Conservation (phyloP, 2,797 vertebrate species). For the Brachymystax lenok region DNA sequence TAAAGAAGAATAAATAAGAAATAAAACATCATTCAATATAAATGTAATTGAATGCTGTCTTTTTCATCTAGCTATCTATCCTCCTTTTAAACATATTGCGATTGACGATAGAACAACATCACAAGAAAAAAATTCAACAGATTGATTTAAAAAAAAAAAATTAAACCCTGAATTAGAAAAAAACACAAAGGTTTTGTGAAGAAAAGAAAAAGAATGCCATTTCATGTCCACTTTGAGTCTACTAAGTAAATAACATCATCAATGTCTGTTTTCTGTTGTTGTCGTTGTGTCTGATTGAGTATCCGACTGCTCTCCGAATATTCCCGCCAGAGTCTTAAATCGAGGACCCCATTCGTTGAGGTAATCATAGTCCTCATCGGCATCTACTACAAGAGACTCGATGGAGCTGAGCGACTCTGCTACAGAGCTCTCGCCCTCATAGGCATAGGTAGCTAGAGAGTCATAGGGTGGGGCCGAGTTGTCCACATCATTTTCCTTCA, state of each 20-base stretch:
- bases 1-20: conserved; percentile 55
- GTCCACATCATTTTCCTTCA: conserved; percentile 89
- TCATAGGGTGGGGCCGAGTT: conserved; percentile 91
- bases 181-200: conserved; percentile 36
- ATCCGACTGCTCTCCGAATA: conserved; percentile 89
- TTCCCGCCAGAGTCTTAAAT: conserved; percentile 94
- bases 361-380: conserved; percentile 92
- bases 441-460: conserved; percentile 94
- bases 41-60: conserved; percentile 53
- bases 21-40: conserved; percentile 54
- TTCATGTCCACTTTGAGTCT: conserved; percentile 30
- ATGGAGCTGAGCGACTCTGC: conserved; percentile 96
- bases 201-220: conserved; percentile 39
- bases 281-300: conserved; percentile 68
- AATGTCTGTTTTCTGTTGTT: conserved; percentile 65
- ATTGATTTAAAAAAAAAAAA: conserved; percentile 21
- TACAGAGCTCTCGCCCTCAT: conserved; percentile 91
- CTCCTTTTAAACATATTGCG: conserved; percentile 57
- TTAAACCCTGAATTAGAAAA: conserved; percentile 36
- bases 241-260: conserved; percentile 19
- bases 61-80: conserved; percentile 38
- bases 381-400: conserved; percentile 82
- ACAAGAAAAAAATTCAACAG: conserved; percentile 43
- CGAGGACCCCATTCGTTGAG: conserved; percentile 95
- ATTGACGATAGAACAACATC: conserved; percentile 54